Evolutionary conservation across 2,888 invertebrate genomes (phyloP), one percentile per base, ranked within the genome.

Genomic region (Ophion slaviceki): DNA sequence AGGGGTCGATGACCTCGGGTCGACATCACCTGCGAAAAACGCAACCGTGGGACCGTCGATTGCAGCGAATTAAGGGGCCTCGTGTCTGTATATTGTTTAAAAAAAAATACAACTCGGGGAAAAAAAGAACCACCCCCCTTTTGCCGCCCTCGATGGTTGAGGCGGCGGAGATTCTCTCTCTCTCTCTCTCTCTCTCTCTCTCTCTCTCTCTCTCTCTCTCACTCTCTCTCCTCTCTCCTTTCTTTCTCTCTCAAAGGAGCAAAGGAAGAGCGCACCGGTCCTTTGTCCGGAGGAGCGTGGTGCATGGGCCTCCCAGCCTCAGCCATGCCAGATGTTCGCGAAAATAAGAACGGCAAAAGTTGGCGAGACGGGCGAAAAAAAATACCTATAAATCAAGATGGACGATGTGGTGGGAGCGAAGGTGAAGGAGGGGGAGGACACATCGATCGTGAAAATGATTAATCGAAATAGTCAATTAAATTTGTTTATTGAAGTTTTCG

Each of bases 291-390:
- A 59, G 80, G 62, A 83, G 80, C 77, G 77, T 57, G 67, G 79
- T 70, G 79, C 71, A 59, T 28, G 32, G 32, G 32, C 32, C 32
- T 32, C 32, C 32, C 32, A 32, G 32, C 32, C 80, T 87, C 86
- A 67, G 77, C 88, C 89, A 86, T 90, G 90, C 91, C 92, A 91
- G 91, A 92, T 92, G 91, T 91, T 92, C 91, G 67, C 76, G 81
- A 87, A 89, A 92, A 92, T 90, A 91, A 92, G 87, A 91, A 87
- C 83, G 79, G 85, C 89, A 88, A 89, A 88, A 92, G 86, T 89
- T 88, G 87, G 86, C 87, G 87, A 87, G 86, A 87, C 86, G 84
- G 85, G 75, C 79, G 89, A 70, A 79, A 72, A 68, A 74, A 80
- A 80, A 64, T 59, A 77, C 32, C 45, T 67, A 53, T 47, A 47